phyloP scores from a whole-genome alignment of 2,113 vertebrate genomes.

The Okapia johnstoni region DNA sequence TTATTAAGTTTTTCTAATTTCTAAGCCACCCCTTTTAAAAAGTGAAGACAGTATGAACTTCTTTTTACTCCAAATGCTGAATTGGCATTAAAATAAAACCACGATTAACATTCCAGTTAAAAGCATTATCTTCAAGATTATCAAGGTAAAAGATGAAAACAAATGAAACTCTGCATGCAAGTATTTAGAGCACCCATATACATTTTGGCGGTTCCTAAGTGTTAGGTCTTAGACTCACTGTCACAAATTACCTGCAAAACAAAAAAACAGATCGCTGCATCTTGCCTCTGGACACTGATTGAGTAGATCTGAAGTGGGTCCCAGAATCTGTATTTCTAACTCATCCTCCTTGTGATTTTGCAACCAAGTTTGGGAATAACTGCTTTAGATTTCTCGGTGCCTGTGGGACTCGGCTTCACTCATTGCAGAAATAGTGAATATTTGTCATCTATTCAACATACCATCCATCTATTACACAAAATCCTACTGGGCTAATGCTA shows the following conservation, averaged over 20 bases:
- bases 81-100: neutral
- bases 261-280: neutral
- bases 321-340: neutral
- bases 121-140: neutral
- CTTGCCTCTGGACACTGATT: neutral
- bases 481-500: neutral
- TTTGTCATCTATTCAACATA: constrained; percentile 11
- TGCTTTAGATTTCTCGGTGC: neutral
- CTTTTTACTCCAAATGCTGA: neutral
- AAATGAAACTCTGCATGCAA: neutral
- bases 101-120: neutral
- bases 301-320: neutral
- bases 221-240: neutral
- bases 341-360: neutral
- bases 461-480: neutral
- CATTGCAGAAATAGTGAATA: neutral
- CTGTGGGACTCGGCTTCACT: neutral
- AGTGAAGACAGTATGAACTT: neutral
- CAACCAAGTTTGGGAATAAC: neutral
- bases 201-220: neutral
- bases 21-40: neutral
- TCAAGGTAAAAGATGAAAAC: neutral
- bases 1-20: neutral
- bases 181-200: neutral
- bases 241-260: neutral